These are phyloP conservation scores for Thereva unica DNA, from an alignment of 2,888 invertebrate species.

Conservation along the genomic window DNA sequence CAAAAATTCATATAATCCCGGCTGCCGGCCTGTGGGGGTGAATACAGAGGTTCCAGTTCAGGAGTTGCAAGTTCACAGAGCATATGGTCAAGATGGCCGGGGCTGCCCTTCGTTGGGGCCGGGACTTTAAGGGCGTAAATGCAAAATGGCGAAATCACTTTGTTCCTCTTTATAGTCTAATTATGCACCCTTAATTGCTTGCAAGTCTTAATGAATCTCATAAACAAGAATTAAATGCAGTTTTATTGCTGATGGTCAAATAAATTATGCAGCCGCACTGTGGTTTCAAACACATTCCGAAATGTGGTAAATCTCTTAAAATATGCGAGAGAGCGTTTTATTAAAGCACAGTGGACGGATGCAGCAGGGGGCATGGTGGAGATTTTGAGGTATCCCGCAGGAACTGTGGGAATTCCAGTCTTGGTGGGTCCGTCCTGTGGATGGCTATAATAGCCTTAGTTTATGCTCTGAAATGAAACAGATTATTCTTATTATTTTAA, in stretches of 20 bases:
- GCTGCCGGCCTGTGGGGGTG: no score
- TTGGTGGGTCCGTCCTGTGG: neutral
- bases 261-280: constrained; percentile 44
- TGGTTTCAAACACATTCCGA: constrained; percentile 36
- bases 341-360: neutral
- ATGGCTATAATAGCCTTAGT: constrained; percentile 4
- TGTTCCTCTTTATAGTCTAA: constrained; percentile 40
- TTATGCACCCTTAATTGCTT: constrained; percentile 41
- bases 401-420: neutral
- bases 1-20: no score
- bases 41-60: no score
- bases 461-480: neutral
- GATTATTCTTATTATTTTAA: constrained; percentile 7
- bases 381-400: neutral
- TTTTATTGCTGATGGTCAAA: constrained; percentile 42
- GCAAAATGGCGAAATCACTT: constrained; percentile 28
- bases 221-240: constrained; percentile 44
- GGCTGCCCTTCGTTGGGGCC: neutral
- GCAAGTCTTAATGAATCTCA: constrained; percentile 39
- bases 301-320: constrained; percentile 41
- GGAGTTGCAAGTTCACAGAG: neutral
- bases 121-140: constrained; percentile 9
- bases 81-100: constrained; percentile 13
- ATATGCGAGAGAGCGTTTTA: constrained; percentile 37
- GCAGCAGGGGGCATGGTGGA: constrained; percentile 5